Percentiles rank a stretch among this genome's conserved stretches.
Evolutionary conservation across 2,888 invertebrate genomes (phyloP).

Genomic region (Venusia cambrica): DNA sequence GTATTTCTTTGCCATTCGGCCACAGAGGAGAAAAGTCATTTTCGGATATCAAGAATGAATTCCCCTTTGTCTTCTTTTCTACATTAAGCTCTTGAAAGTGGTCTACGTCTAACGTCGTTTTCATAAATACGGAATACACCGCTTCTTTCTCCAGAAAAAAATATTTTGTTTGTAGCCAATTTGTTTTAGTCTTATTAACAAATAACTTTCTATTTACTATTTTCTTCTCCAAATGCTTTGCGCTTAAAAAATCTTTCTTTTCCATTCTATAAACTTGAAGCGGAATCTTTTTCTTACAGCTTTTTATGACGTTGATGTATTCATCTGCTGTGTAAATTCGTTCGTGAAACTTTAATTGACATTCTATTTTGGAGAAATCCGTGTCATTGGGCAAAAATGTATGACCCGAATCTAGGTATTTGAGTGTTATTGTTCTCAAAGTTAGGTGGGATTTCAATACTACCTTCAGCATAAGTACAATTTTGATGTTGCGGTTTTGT

Average conservation of each 20-base stretch:
- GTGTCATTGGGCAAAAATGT: slow-evolving; percentile 26
- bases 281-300: slow-evolving; percentile 20
- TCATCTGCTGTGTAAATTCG: slow-evolving; percentile 22
- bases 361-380: slow-evolving; percentile 27
- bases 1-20: slow-evolving; percentile 24
- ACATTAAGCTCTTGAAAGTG: too few relatives aligned
- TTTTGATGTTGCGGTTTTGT: slow-evolving; percentile 31
- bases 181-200: slow-evolving; percentile 20
- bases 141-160: slow-evolving; percentile 20
- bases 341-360: slow-evolving; percentile 21
- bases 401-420: slow-evolving; percentile 17
- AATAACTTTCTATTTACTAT: slow-evolving; percentile 16
- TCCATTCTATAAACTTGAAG: slow-evolving; percentile 18
- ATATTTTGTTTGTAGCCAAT: slow-evolving; percentile 21
- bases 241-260: slow-evolving; percentile 13
- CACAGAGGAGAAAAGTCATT: slow-evolving; percentile 20
- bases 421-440: slow-evolving; percentile 8
- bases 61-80: not conserved
- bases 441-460: slow-evolving; percentile 11
- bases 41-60: too few relatives aligned
- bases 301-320: slow-evolving; percentile 21
- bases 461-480: slow-evolving; percentile 25
- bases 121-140: slow-evolving; percentile 12
- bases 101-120: not conserved
- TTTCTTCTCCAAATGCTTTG: too few relatives aligned